Base-by-base conservation (phyloP, 2,797 vertebrate genomes). In the Notoglanidium macrostoma region DNA sequence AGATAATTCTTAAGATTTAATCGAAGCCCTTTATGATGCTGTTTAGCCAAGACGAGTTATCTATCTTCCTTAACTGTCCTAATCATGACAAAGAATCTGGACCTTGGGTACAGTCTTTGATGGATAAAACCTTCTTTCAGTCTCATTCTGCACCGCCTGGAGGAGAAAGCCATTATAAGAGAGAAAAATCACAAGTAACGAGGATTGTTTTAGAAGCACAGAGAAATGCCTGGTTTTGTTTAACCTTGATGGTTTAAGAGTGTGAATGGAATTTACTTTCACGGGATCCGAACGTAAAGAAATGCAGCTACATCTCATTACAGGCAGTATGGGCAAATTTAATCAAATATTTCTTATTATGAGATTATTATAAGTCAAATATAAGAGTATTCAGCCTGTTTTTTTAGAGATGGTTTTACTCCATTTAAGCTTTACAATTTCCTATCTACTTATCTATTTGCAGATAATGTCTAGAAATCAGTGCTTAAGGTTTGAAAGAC, bases 1-100 rank as follows among this genome's bases (percentile, higher is more conserved):
- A 92, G 93, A 95, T 95, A 95, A 94, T 94, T 97, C 46, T 96
- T 95, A 92, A 93, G 93, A 96, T 97, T 97, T 96, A 94, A 91
- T 95, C 96, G 96, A 95, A 94, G 95, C 95, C 94, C 97, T 96
- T 95, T 95, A 95, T 94, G 95, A 97, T 95, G 95, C 95, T 90
- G 95, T 95, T 95, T 94, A 94, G 92, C 93, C 89, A 94, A 95
- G 95, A 96, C 95, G 90, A 94, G 91, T 95, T 95, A 98, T 98
- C 96, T 96, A 96, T 98, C 97, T 98, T 97, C 96, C 96, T 97
- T 97, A 97, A 96, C 95, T 89, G 92, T 95, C 94, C 95, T 97
- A 96, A 98, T 97, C 97, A 97, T 97, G 97, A 97, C 94, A 95
- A 95, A 97, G 96, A 96, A 96, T 95, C 94, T 94, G 92, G 94